These are phyloP conservation scores for Zonitis immaculata DNA, from an alignment of 2,888 invertebrate species.

Conservation along the genomic window DNA sequence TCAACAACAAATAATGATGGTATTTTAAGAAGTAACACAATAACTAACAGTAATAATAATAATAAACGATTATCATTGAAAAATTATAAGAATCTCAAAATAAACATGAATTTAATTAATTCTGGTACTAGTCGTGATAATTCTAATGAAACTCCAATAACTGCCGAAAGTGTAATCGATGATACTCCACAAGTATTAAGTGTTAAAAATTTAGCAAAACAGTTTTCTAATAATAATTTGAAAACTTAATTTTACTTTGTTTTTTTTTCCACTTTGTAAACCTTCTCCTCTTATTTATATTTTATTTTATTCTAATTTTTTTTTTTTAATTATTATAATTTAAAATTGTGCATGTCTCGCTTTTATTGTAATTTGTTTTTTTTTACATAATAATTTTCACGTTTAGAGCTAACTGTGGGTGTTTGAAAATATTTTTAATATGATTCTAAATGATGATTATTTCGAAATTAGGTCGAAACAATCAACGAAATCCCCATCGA, in stretches of 20 bases:
- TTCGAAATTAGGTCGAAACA: background rate
- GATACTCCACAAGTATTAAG: conserved; percentile 22
- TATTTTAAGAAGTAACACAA: conserved; percentile 47
- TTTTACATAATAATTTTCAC: background rate
- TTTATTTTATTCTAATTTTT: too few relatives aligned
- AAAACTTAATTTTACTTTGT: background rate
- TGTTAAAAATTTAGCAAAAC: conserved; percentile 33
- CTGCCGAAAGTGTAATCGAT: conserved; percentile 29
- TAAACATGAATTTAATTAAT: conserved; percentile 17
- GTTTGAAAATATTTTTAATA: background rate
- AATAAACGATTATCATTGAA: conserved; percentile 34
- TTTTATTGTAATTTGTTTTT: background rate
- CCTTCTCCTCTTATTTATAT: background rate
- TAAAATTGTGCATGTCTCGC: background rate
- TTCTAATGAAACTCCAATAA: conserved; percentile 24
- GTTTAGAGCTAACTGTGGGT: conserved; percentile 1
- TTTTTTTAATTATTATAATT: background rate
- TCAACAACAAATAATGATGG: conserved; percentile 62
- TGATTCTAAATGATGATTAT: background rate
- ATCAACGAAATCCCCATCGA: conserved; percentile 40
- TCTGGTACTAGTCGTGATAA: conserved; percentile 10
- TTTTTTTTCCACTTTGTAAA: conserved; percentile 6
- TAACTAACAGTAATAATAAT: conserved; percentile 23
- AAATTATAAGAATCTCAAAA: conserved; percentile 35
- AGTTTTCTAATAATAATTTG: conserved; percentile 22